Evolutionary conservation across 2,113 vertebrate species (phyloP).

Genomic region (Macroglossus sobrinus): DNA sequence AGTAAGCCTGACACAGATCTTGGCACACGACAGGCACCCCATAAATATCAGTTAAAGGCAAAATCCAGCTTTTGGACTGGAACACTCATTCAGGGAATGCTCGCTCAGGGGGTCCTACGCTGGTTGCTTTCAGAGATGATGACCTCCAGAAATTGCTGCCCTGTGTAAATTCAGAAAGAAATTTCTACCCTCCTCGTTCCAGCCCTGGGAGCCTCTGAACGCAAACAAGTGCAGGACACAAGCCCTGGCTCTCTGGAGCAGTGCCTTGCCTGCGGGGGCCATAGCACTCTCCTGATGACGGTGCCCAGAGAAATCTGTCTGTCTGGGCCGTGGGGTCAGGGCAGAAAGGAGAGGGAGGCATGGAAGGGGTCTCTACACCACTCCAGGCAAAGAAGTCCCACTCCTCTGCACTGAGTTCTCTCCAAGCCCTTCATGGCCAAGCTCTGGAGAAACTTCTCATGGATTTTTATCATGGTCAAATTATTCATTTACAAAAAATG

Average conservation of each 20-base stretch:
- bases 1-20: background rate
- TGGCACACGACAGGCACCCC: background rate
- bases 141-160: constrained; percentile 44
- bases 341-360: background rate
- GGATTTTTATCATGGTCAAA: constrained; percentile 56
- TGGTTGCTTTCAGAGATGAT: constrained; percentile 1
- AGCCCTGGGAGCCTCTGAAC: background rate
- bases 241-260: background rate
- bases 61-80: background rate
- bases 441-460: constrained; percentile 36
- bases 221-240: background rate
- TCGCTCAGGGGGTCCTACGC: background rate
- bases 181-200: background rate
- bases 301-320: constrained; percentile 1
- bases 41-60: background rate
- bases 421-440: background rate
- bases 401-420: background rate
- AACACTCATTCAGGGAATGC: background rate
- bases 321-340: background rate
- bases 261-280: background rate
- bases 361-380: background rate
- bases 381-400: background rate
- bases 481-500: constrained; percentile 65
- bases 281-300: background rate
- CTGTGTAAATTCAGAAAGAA: constrained; percentile 12